Base-by-base conservation (phyloP, 2,113 vertebrate genomes). In the Chlamydotis undulata region DNA sequence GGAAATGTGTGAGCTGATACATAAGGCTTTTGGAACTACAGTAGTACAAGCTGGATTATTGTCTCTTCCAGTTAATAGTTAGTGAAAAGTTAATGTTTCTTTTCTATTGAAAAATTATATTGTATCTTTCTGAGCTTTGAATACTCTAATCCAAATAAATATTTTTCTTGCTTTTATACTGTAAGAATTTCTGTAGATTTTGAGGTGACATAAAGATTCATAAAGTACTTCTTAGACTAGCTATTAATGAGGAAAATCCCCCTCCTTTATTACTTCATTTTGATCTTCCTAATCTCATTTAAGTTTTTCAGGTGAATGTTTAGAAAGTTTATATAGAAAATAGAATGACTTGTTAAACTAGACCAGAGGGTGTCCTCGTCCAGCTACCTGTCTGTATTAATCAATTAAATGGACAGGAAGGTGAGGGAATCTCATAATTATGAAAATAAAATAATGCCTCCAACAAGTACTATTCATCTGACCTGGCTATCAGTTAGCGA, bases 341-440 rank as follows among this genome's bases (percentile, higher is more conserved):
- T 12, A 68, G 80, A 53, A 47, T 78, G 2, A n/a, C 19, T 55
- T 60, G 12, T 52, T 64, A n/a, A n/a, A 25, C 10, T 53, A 24
- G 12, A 61, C 9, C 18, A 35, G 47, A 76, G 1, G 7, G 19
- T 3, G 0, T 41, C 17, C 15, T 67, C 16, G 8, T 49, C 21
- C n/a, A 65, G 8, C 6, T n/a, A 53, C 14, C 12, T 60, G 8
- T 10, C 12, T 60, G 8, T 10, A 16, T 43, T 56, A 50, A 50
- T 47, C 10, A 76, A 7, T 77, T 35, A 45, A 52, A n/a, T 77
- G 22, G 22, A 17, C 5, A 31, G 14, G 4, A 87, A 84, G 19
- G 7, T 22, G 29, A 68, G 26, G 5, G 17, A 84, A 68, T 59
- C 9, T 45, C 43, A 33, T 28, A 49, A 83, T 35, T 57, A 53